A percentile compares a stretch with the other conserved stretches of the same genome.
These are phyloP conservation scores for Drosophila prostipennis DNA, from an alignment of 2,888 invertebrate species.

Conservation along the genomic window DNA sequence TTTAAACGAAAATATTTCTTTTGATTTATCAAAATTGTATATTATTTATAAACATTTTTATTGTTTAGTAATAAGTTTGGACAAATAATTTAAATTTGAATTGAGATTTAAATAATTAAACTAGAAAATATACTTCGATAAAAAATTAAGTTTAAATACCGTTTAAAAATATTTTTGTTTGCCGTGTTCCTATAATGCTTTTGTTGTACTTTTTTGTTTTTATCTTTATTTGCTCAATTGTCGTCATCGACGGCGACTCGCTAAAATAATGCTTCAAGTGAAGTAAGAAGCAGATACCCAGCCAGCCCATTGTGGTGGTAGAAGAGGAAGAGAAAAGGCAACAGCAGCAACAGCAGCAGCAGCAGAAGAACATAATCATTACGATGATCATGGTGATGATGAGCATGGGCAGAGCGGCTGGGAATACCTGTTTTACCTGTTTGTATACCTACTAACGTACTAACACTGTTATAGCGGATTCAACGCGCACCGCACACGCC, in stretches of 20 bases:
- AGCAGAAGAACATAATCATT: conserved; percentile 43
- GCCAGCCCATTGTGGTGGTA: conserved; percentile 28
- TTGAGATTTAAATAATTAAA: background rate
- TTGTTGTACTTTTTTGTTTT: conserved; percentile 48
- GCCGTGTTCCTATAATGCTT: conserved; percentile 17
- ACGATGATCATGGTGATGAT: conserved; percentile 18
- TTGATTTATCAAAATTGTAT: too few species aligned
- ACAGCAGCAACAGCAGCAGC: conserved; percentile 20
- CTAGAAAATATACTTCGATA: background rate
- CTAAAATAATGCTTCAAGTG: conserved; percentile 79
- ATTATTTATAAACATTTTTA: too few species aligned
- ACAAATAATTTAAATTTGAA: background rate
- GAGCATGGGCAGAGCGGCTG: conserved; percentile 63
- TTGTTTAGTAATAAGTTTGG: too few species aligned
- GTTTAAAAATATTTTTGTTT: background rate
- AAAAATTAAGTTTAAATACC: background rate
- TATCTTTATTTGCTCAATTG: conserved; percentile 75
- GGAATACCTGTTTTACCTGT: conserved; percentile 84
- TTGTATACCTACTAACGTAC: conserved; percentile 84
- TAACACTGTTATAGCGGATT: conserved; percentile 84
- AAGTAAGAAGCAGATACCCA: conserved; percentile 61
- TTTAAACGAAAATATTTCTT: too few species aligned
- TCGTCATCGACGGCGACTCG: conserved; percentile 51
- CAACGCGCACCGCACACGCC: conserved; percentile 71
- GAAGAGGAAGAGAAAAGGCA: conserved; percentile 32